phyloP scores from a whole-genome alignment of 2,797 vertebrate species.

The Microctenopoma lineatum region DNA sequence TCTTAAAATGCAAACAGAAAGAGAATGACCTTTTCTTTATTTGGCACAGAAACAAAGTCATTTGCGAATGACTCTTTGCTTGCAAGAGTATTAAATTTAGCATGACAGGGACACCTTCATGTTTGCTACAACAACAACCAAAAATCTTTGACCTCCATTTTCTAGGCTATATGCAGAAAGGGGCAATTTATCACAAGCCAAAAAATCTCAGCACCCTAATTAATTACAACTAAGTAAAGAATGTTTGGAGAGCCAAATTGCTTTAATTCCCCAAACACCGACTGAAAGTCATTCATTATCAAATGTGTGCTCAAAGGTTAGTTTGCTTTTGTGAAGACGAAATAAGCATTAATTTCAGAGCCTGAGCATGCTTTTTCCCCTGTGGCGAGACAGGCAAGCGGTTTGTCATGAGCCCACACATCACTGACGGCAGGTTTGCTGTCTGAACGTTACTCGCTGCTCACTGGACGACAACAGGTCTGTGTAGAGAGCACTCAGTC shows the following conservation, averaged over 20 bases:
- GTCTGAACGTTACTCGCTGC: conserved; percentile 75
- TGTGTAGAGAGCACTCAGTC: conserved; percentile 52
- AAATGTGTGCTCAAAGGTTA: conserved; percentile 91
- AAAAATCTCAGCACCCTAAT: conserved; percentile 86
- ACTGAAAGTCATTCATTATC: conserved; percentile 89
- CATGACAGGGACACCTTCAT: conserved; percentile 86
- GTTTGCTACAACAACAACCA: conserved; percentile 84
- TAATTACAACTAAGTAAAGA: conserved; percentile 91
- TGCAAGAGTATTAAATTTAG: conserved; percentile 82
- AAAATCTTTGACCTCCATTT: conserved; percentile 88
- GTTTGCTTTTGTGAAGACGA: conserved; percentile 85
- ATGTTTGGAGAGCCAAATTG: conserved; percentile 90
- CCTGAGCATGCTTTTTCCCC: conserved; percentile 59
- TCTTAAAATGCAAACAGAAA: conserved; percentile 64
- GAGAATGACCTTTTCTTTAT: conserved; percentile 78
- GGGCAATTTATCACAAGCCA: conserved; percentile 86
- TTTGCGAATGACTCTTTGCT: conserved; percentile 76
- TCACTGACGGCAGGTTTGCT: conserved; percentile 69
- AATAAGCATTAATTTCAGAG: conserved; percentile 85
- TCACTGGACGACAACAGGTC: conserved; percentile 71
- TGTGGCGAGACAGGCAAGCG: conserved; percentile 59
- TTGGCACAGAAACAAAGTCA: conserved; percentile 79
- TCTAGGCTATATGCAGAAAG: conserved; percentile 82
- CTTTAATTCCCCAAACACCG: conserved; percentile 85
- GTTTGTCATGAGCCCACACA: conserved; percentile 74